These are phyloP conservation scores for Leptopilina drosophilae DNA, from an alignment of 2,888 invertebrate genomes.

Conservation along the genomic window DNA sequence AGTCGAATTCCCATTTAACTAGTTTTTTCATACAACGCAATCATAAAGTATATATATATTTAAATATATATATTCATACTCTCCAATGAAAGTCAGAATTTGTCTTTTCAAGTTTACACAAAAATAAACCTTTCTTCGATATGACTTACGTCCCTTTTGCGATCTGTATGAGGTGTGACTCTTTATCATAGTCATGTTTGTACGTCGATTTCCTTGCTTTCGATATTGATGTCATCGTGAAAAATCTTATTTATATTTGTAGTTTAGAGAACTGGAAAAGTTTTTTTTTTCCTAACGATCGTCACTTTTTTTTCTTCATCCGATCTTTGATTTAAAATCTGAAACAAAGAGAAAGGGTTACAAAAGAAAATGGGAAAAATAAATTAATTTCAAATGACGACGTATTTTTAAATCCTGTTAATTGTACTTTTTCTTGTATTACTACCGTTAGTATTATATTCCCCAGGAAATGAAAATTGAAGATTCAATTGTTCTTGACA, in stretches of 20 bases:
- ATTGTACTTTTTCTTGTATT: constrained; percentile 39
- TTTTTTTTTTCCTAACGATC: neutral
- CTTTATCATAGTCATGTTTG: constrained; percentile 30
- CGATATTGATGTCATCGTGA: constrained; percentile 36
- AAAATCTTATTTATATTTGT: constrained; percentile 35
- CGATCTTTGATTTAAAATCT: too few relatives aligned
- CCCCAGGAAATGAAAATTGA: constrained; percentile 3
- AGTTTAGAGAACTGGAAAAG: constrained; percentile 1
- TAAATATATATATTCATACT: too few relatives aligned
- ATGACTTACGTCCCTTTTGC: constrained; percentile 40
- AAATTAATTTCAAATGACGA: constrained; percentile 13
- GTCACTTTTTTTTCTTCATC: neutral
- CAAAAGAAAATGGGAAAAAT: neutral
- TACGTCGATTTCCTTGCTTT: constrained; percentile 39
- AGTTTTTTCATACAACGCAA: constrained; percentile 19
- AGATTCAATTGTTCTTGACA: neutral
- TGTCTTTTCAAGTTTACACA: neutral
- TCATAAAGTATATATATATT: neutral
- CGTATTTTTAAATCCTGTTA: constrained; percentile 19
- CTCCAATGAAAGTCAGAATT: constrained; percentile 19
- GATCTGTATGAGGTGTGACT: constrained; percentile 29
- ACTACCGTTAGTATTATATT: constrained; percentile 40
- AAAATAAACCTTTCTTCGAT: neutral
- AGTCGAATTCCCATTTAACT: constrained; percentile 23
- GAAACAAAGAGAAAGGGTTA: too few relatives aligned